phyloP scores from a whole-genome alignment of 2,888 invertebrate genomes.

The Aelia acuminata region DNA sequence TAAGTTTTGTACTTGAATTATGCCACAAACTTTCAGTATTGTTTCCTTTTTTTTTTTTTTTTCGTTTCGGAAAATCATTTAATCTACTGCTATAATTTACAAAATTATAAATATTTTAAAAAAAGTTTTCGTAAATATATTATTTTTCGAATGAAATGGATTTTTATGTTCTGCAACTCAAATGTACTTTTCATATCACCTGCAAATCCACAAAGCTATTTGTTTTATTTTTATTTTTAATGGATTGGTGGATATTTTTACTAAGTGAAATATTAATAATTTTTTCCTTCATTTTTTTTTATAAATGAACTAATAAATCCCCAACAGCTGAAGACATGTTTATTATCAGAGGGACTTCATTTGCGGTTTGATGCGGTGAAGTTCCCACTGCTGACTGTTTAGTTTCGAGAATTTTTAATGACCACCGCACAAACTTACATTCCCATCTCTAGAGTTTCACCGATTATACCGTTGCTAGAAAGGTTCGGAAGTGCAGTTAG shows the following conservation, averaged over 20 bases:
- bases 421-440: background rate
- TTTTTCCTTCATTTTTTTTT: too few species aligned
- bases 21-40: background rate
- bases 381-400: background rate
- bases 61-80: background rate
- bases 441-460: background rate
- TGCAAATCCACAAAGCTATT: too few species aligned
- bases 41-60: background rate
- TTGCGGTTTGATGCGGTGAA: background rate
- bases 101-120: background rate
- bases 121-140: too few species aligned
- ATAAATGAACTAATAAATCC: background rate
- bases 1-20: background rate
- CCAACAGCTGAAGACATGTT: background rate
- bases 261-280: too few species aligned
- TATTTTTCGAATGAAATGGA: too few species aligned
- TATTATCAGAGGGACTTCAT: background rate
- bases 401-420: background rate
- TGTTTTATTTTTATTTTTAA: too few species aligned
- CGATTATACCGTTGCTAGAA: background rate
- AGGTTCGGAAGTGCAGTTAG: background rate
- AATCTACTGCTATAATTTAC: background rate
- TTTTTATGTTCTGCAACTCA: too few species aligned
- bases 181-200: too few species aligned
- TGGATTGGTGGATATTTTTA: too few species aligned